Conservation (phyloP, 2,888 invertebrate species). For the Boloria euphrosyne region DNA sequence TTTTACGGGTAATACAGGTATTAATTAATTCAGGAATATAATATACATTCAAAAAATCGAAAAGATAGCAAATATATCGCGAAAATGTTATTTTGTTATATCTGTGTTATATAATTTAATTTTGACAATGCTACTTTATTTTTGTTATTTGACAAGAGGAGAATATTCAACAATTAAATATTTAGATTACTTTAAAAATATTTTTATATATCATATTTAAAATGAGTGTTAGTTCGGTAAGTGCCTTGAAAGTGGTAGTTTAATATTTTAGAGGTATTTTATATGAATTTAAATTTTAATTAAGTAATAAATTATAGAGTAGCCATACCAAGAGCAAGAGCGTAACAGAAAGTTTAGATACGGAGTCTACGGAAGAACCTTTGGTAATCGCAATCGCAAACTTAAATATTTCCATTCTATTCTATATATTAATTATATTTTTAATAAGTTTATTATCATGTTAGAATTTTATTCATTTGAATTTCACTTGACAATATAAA, state of each 20-base stretch:
- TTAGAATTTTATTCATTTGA: too few species aligned
- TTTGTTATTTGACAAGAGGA: slow-evolving; percentile 11
- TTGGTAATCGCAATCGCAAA: slow-evolving; percentile 42
- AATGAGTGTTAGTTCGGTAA: slow-evolving; percentile 68
- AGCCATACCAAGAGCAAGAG: slow-evolving; percentile 61
- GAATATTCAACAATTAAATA: background rate
- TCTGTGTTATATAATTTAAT: too few species aligned
- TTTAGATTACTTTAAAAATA: slow-evolving; percentile 47
- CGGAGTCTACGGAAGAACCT: slow-evolving; percentile 57
- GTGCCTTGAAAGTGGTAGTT: slow-evolving; percentile 33
- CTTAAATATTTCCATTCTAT: background rate
- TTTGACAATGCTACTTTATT: background rate
- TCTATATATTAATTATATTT: too few species aligned
- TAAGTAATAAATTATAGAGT: slow-evolving; percentile 49
- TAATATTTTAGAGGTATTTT: background rate
- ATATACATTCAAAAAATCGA: too few species aligned
- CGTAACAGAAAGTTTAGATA: slow-evolving; percentile 49
- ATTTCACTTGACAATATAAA: too few species aligned
- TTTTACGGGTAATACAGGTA: too few species aligned
- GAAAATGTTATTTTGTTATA: too few species aligned
- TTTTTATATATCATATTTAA: slow-evolving; percentile 31
- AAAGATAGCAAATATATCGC: too few species aligned
- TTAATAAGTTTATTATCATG: too few species aligned
- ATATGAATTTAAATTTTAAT: background rate
- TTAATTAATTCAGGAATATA: too few species aligned